Percentiles rank a stretch among this genome's conserved stretches.
Conservation (phyloP, 2,797 vertebrate species). For the Diplodus puntazzo region DNA sequence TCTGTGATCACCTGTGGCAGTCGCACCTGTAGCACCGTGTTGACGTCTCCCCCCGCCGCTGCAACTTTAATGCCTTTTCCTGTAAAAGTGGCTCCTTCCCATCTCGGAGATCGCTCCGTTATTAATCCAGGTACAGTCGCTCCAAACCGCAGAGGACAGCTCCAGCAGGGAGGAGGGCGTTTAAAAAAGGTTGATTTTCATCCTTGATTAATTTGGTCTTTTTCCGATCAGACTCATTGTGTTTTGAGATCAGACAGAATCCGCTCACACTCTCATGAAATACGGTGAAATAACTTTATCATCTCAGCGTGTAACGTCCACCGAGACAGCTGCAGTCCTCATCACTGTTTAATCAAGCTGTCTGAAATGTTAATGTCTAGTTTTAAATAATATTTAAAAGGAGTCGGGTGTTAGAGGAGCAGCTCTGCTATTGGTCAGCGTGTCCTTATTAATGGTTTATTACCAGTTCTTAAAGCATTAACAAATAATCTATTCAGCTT, state of each 20-base stretch:
- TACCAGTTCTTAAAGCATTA: conserved; percentile 18
- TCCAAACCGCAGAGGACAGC: conserved; percentile 3
- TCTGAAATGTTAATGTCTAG: not conserved
- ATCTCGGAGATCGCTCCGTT: conserved; percentile 42
- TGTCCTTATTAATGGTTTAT: conserved; percentile 4
- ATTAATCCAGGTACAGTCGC: conserved; percentile 52
- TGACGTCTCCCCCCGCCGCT: not conserved
- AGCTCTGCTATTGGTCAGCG: not conserved
- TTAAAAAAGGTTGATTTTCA: not conserved
- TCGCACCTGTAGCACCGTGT: conserved; percentile 5
- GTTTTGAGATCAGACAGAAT: conserved; percentile 21
- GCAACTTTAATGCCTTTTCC: conserved; percentile 44
- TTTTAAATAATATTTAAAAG: not conserved
- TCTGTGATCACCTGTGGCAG: conserved; percentile 28
- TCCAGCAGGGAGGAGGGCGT: conserved; percentile 19
- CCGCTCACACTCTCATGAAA: conserved; percentile 14
- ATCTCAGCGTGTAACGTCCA: not conserved
- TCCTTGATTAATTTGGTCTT: not conserved
- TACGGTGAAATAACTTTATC: conserved; percentile 3
- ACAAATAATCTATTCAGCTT: not conserved
- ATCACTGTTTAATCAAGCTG: conserved; percentile 10
- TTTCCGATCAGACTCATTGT: conserved; percentile 22
- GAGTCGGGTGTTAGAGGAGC: no score
- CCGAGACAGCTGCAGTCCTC: not conserved
- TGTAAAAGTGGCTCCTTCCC: conserved; percentile 29